A percentile compares a stretch with the other conserved stretches of the same genome.
Evolutionary conservation across 2,888 invertebrate genomes (phyloP).

Genomic region (Exocentrus adspersus): DNA sequence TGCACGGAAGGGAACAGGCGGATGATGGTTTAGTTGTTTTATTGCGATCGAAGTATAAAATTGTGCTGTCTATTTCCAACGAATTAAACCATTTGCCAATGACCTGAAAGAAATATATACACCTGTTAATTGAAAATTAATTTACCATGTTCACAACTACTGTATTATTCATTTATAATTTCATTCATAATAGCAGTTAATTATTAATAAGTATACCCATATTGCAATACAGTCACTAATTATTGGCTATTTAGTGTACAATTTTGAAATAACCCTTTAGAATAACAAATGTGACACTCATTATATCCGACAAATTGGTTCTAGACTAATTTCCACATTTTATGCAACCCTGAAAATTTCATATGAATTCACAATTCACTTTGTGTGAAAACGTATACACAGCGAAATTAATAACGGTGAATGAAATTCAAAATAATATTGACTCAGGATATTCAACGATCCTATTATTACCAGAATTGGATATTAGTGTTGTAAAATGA

Average conservation of each 20-base stretch:
- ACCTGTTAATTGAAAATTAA: too few relatives aligned
- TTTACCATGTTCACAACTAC: too few relatives aligned
- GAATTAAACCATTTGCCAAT: constrained; percentile 72
- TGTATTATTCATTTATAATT: too few relatives aligned
- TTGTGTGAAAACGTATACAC: not conserved
- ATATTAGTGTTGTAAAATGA: too few relatives aligned
- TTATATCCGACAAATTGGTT: not conserved
- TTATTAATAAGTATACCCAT: not conserved
- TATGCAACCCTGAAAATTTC: not conserved
- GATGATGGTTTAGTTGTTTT: constrained; percentile 69
- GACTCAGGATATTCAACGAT: not conserved
- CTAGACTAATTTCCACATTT: too few relatives aligned
- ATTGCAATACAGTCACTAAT: not conserved
- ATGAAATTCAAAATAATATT: not conserved
- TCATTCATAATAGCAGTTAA: too few relatives aligned
- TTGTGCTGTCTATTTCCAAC: constrained; percentile 64
- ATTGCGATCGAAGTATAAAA: constrained; percentile 68
- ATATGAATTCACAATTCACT: not conserved
- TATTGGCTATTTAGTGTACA: not conserved
- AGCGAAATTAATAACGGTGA: not conserved
- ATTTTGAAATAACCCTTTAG: not conserved
- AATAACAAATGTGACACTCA: not conserved
- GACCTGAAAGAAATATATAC: constrained; percentile 59
- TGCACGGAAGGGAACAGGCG: constrained; percentile 76
- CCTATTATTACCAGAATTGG: too few relatives aligned